Base-by-base conservation (phyloP, 2,888 invertebrate genomes). In the Linnaemya vulpina region DNA sequence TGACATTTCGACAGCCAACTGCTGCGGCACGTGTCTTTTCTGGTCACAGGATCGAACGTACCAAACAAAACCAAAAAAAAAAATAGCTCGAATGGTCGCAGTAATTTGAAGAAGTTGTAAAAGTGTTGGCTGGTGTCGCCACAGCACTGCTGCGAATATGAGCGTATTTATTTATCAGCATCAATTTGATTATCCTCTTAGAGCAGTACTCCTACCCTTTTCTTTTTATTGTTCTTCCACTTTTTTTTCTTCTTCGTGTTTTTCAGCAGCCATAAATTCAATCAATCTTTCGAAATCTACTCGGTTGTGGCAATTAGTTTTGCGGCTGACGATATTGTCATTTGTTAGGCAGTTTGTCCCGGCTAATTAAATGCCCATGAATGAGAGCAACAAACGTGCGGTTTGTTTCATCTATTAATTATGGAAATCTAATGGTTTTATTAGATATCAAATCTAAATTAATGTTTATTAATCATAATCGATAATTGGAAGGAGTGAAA, bases 341-440 rank as follows among this genome's bases (percentile, higher is more conserved):
- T 68, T 71, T 82, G 74, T 68, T 65, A 65, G 70, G 46, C 60
- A 74, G 53, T 82, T 67, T 55, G 63, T 73, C 74, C 46, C 17
- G 75, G 82, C 85, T 82, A 85, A 82, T 85, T 85, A 85, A 75
- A 79, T 82, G 82, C 65, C 40, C 74, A 79, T 79, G 79, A 82
- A 76, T 75, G 78, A 49, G 30, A 70, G 11, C n/a, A 68, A 43
- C 15, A 49, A 58, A 62, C 53, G 53, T 73, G 43, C 63, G 40
- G 65, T 63, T 70, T 46, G 49, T 77, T 75, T 46, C 20, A 79
- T 49, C 58, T 74, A 75, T 78, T 84, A 85, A 82, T 85, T 70
- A 79, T 71, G 65, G 22, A 71, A 75, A 82, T 82, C 78, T 60
- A 68, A 60, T 58, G 62, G 68, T 63, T 78, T 77, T 22, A 62